These are phyloP conservation scores for Metaphire vulgaris DNA, from an alignment of 1,140 invertebrate genomes.

Conservation along the genomic window DNA sequence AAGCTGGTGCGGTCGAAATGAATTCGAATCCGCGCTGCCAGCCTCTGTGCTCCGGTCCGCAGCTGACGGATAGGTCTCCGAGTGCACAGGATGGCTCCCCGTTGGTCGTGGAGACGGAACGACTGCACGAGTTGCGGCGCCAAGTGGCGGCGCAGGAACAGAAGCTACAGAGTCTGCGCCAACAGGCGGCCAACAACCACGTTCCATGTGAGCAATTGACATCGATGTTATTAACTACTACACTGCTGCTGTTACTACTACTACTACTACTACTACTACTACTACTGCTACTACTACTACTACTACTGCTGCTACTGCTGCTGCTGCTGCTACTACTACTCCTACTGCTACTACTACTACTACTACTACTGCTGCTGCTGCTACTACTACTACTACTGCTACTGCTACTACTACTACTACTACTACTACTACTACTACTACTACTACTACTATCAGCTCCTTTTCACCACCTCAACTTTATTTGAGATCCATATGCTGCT, in stretches of 20 bases:
- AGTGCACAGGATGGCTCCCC: too few species aligned
- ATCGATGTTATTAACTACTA: too few species aligned
- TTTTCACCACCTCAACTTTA: not conserved
- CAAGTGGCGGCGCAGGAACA: conserved; percentile 18
- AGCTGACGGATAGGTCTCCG: too few species aligned
- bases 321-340: not conserved
- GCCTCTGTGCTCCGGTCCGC: too few species aligned
- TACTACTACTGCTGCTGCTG: not conserved
- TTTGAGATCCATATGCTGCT: too few species aligned
- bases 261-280: not conserved
- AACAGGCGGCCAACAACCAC: conserved; percentile 1
- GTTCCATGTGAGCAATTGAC: too few species aligned
- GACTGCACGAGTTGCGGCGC: conserved; percentile 7
- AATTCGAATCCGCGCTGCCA: too few species aligned
- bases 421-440: not conserved
- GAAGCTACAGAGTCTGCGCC: conserved; percentile 13
- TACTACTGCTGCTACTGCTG: not conserved
- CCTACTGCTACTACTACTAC: not conserved
- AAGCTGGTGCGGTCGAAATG: too few species aligned
- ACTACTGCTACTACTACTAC: not conserved
- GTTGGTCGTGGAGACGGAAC: conserved; percentile 2
- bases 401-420: not conserved
- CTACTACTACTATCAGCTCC: not conserved
- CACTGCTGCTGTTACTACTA: not conserved
- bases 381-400: conserved; percentile 1